Evolutionary conservation across 2,888 invertebrate genomes (phyloP).

Genomic region (Phalangium opilio): DNA sequence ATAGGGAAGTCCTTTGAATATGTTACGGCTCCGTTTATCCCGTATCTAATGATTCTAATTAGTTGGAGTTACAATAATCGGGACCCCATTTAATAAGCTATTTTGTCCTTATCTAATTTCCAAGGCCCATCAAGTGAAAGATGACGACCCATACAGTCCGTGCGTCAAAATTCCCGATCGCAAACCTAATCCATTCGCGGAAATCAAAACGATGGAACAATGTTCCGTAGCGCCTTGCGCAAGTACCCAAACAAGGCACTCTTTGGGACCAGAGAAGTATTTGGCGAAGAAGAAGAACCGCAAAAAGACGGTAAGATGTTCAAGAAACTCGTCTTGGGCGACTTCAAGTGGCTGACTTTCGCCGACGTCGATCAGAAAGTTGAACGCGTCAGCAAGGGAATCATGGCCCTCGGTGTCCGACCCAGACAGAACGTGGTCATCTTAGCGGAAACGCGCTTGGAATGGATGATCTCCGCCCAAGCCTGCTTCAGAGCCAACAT

Average conservation of each 20-base stretch:
- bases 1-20: no score
- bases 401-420: conserved; percentile 58
- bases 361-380: conserved; percentile 59
- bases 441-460: conserved; percentile 92
- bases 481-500: conserved; percentile 90
- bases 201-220: conserved; percentile 35
- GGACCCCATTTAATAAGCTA: background rate
- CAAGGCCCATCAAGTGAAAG: conserved; percentile 9
- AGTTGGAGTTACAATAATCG: no score
- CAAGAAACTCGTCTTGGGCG: conserved; percentile 68
- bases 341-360: conserved; percentile 79
- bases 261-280: conserved; percentile 74
- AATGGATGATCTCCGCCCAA: conserved; percentile 95
- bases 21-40: no score
- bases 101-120: background rate
- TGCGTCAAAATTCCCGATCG: conserved; percentile 9
- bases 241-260: conserved; percentile 57
- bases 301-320: conserved; percentile 68
- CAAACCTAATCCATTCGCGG: background rate
- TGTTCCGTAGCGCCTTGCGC: conserved; percentile 61
- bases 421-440: conserved; percentile 66
- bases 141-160: conserved; percentile 14
- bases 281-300: conserved; percentile 82
- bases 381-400: conserved; percentile 62
- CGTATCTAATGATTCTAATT: no score